These are phyloP conservation scores for Hydrozoanthus tunicans DNA, from an alignment of 64 coral and sea anemone genomes.

Conservation along the genomic window DNA sequence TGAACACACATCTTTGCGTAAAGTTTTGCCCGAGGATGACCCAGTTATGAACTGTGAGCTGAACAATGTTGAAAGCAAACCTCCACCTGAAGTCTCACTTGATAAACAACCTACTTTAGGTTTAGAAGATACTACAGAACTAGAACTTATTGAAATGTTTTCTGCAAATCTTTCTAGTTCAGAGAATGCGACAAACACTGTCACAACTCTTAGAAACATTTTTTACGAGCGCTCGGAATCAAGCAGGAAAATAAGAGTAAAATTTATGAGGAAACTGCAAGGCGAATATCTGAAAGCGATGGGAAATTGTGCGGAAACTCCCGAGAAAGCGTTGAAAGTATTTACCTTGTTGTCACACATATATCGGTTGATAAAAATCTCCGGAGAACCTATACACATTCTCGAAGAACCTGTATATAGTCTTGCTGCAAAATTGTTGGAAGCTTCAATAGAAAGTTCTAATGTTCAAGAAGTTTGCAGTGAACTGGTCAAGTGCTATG, in stretches of 20 bases:
- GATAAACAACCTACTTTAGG: neutral
- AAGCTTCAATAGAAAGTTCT: neutral
- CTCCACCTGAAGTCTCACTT: neutral
- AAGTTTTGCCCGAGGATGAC: neutral
- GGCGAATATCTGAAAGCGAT: constrained; percentile 17
- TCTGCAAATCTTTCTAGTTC: neutral
- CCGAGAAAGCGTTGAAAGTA: constrained; percentile 21
- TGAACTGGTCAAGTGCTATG: constrained; percentile 11
- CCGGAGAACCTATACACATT: constrained; percentile 8
- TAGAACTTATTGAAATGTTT: constrained; percentile 10
- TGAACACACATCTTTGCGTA: neutral
- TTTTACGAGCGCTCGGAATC: constrained; percentile 21
- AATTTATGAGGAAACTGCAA: constrained; percentile 45
- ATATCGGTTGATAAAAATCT: constrained; percentile 10
- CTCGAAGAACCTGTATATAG: constrained; percentile 21
- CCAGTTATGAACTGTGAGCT: neutral
- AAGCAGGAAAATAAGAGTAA: neutral
- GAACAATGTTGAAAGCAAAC: neutral
- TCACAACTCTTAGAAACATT: neutral
- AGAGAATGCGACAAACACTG: neutral
- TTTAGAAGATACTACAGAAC: neutral
- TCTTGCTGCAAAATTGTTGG: constrained; percentile 17
- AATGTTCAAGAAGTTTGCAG: constrained; percentile 22
- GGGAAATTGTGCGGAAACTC: neutral
- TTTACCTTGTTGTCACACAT: constrained; percentile 20